These are phyloP conservation scores for Myotis davidii DNA, from an alignment of 2,113 vertebrate genomes.

Conservation along the genomic window DNA sequence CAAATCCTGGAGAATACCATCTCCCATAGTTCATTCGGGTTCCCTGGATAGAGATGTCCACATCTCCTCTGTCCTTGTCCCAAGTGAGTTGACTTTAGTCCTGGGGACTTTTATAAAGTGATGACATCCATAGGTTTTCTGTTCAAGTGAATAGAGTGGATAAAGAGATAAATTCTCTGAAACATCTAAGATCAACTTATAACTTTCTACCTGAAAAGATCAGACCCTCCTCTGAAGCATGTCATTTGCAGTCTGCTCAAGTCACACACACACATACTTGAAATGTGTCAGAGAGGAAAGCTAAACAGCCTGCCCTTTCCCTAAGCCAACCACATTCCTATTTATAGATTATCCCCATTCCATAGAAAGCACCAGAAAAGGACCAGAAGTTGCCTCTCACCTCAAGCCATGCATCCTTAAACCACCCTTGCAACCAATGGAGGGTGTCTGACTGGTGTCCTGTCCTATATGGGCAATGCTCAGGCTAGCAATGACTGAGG, in stretches of 20 bases:
- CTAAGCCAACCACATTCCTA: not conserved
- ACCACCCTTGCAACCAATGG: not conserved
- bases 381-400: not conserved
- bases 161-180: not conserved
- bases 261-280: not conserved
- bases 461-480: not conserved
- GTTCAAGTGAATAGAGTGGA: not conserved
- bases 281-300: not conserved
- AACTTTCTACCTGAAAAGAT: not conserved
- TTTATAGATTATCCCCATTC: not conserved
- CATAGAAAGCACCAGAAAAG: constrained; percentile 60
- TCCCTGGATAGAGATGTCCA: not conserved
- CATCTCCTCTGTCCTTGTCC: not conserved
- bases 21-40: not conserved
- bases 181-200: not conserved
- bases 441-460: not conserved
- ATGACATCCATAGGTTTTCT: not conserved
- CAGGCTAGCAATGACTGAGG: not conserved
- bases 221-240: not conserved
- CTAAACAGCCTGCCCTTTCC: not conserved
- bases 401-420: not conserved
- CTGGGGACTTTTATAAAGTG: not conserved
- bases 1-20: not conserved
- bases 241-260: not conserved
- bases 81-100: not conserved